Conservation (phyloP, 2,113 vertebrate genomes). For the Megaleporinus macrocephalus region DNA sequence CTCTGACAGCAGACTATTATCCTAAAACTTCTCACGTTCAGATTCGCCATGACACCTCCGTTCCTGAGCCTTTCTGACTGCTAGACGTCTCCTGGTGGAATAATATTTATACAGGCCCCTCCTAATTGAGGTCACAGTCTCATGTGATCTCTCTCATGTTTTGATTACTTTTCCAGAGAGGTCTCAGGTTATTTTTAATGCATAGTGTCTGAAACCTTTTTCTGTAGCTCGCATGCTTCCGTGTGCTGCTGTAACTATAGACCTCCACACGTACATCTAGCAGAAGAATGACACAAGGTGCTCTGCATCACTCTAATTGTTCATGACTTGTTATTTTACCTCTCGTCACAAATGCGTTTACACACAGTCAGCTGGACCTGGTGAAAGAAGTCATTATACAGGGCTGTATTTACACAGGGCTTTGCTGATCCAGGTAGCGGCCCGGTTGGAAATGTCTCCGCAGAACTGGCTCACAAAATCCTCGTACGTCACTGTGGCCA, state of each 20-base stretch:
- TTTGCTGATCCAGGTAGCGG: conserved; percentile 85
- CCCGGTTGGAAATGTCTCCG: conserved; percentile 74
- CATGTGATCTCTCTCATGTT: conserved; percentile 11
- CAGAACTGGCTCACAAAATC: conserved; percentile 83
- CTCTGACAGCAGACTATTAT: neutral
- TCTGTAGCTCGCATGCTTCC: neutral
- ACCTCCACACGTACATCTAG: neutral
- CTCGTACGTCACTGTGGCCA: conserved; percentile 88
- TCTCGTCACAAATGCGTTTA: neutral
- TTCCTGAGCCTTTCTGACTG: neutral
- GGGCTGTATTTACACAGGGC: conserved; percentile 79
- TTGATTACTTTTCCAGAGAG: conserved; percentile 8
- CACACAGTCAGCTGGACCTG: neutral
- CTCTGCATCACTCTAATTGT: neutral
- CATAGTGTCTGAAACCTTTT: neutral
- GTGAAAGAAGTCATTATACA: conserved; percentile 1
- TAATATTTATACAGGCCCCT: conserved; percentile 7
- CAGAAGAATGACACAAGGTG: neutral
- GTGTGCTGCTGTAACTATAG: neutral
- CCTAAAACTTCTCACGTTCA: neutral
- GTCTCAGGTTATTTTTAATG: neutral
- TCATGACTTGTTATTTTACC: neutral
- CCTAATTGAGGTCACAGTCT: neutral
- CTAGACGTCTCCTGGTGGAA: neutral
- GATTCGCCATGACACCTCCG: neutral